Base-by-base conservation (phyloP, 1,140 invertebrate genomes). In the Liolophura sinensis region DNA sequence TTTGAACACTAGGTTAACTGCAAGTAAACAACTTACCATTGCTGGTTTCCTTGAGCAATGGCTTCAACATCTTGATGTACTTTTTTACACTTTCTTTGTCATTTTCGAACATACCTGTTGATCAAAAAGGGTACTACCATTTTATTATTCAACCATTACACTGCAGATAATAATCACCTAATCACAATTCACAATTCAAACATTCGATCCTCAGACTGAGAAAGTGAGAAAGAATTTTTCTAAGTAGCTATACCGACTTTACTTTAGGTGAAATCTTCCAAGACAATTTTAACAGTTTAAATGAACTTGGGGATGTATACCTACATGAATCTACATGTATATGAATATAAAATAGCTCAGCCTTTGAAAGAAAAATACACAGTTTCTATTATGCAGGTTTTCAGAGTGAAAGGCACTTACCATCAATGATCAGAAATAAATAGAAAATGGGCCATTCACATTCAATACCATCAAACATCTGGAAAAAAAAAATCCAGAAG, bases 401-500 rank as follows among this genome's bases (percentile, higher is more conserved):
- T 7, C 9, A 40, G 3, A 40, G 31, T 47, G 25, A 47, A 27
- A 14, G 58, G n/a, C 93, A 96, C 70, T 95, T 92, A 66, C 95
- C 94, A 85, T 98, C 96, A 71, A 99, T 96, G 46, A 98, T 93
- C 90, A 99, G 92, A 80, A 93, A 93, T 25, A 95, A 90, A 78
- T 92, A 97, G 86, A 99, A 98, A 16, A 99, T 81, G 0, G 97
- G 97, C 96, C 97, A 99, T 86, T 99, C 96, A 78, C 93, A 95
- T 86, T 99, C 97, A 52, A 99, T 90, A 24, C 92, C 92, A 81
- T 98, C 95, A 86, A 98, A 99, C 77, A 96, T 91, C 89, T 98
- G 80, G 40, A 85, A 83, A 47, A 59, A 64, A 68, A 67, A 62
- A n/a, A n/a, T n/a, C n/a, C n/a, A 62, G 46, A 57, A 67, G 0